These are phyloP conservation scores for Phoebastria nigripes DNA, from an alignment of 2,797 vertebrate species.

Conservation along the genomic window DNA sequence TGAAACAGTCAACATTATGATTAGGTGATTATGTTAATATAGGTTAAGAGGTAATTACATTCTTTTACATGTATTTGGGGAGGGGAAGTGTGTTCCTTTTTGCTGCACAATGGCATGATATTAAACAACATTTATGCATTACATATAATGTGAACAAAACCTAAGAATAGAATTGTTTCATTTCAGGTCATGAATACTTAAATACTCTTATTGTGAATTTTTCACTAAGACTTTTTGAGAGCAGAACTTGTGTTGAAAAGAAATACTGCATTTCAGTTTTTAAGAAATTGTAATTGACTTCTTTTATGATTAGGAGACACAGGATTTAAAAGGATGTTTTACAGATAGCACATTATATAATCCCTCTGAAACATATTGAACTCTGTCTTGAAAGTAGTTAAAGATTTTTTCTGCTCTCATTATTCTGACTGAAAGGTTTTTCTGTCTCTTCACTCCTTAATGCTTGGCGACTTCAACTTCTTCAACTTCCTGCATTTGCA, in stretches of 20 bases:
- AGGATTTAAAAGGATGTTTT: background rate
- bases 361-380: background rate
- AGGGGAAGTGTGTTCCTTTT: background rate
- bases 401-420: background rate
- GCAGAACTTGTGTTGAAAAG: background rate
- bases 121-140: background rate
- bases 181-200: background rate
- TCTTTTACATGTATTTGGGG: background rate
- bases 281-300: background rate
- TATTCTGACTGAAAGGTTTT: background rate
- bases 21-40: conserved; percentile 32
- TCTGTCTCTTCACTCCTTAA: background rate
- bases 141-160: background rate
- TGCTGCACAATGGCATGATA: background rate
- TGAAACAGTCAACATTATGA: conserved; percentile 1
- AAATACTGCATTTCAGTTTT: background rate
- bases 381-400: background rate
- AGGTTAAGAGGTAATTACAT: conserved; percentile 19
- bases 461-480: background rate
- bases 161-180: background rate
- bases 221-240: background rate
- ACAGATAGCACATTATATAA: background rate
- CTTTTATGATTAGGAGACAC: background rate
- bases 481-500: background rate
- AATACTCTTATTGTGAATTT: background rate